Percentiles rank a stretch among this genome's conserved stretches.
Conservation (phyloP, 1,140 invertebrate species). For the Drosophila sulfurigaster region DNA sequence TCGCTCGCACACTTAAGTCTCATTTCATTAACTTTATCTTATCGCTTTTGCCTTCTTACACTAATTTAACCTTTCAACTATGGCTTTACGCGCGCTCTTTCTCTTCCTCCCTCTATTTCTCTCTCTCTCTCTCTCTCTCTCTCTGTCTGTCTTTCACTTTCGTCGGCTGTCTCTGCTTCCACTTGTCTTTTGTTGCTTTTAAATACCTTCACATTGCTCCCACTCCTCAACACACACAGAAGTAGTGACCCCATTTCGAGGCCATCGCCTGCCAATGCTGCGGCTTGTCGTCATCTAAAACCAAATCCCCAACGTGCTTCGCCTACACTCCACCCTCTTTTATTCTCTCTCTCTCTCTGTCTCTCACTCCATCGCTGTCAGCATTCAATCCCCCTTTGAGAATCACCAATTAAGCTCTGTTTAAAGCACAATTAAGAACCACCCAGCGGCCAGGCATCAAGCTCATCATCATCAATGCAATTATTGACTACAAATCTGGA, state of each 20-base stretch:
- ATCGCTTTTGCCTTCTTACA: conserved; percentile 14
- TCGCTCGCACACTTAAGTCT: conserved; percentile 4
- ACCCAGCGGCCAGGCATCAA: conserved; percentile 38
- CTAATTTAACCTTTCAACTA: conserved; percentile 20
- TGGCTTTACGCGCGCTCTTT: conserved; percentile 1
- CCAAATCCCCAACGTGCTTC: background rate
- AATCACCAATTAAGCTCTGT: conserved; percentile 80
- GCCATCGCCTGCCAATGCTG: conserved; percentile 16
- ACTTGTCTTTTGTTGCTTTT: background rate
- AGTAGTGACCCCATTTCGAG: conserved; percentile 27
- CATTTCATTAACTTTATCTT: conserved; percentile 22
- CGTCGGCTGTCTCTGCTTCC: too few species aligned
- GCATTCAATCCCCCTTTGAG: conserved; percentile 26
- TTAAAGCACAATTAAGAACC: conserved; percentile 78
- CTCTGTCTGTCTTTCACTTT: background rate
- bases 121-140: background rate
- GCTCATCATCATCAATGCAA: conserved; percentile 77
- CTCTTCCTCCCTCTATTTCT: background rate
- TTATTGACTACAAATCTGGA: conserved; percentile 80
- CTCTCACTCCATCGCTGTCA: too few species aligned
- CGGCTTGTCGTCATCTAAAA: conserved; percentile 15
- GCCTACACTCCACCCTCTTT: too few species aligned
- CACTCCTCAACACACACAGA: background rate
- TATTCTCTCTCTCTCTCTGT: too few species aligned
- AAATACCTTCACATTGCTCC: conserved; percentile 22